Evolutionary conservation across 1,140 invertebrate genomes (phyloP), one percentile per base, ranked within the genome.

Genomic region (Gonioctena quinquepunctata): DNA sequence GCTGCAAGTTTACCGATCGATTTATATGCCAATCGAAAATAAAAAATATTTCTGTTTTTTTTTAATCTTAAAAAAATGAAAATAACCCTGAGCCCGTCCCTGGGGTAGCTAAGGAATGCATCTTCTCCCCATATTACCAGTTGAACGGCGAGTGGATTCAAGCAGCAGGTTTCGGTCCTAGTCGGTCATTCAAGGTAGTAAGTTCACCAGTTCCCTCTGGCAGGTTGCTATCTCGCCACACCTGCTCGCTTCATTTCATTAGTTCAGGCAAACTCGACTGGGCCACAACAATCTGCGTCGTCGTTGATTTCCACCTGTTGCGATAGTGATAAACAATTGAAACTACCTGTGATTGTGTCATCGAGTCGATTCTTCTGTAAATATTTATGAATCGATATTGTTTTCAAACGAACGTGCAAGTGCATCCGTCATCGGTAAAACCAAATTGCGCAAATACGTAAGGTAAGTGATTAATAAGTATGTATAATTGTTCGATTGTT

Each of bases 181-280:
- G 70, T 72, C 70, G 70, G 70, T 72, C 70, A 72, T 72, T 72
- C 70, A 72, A 72, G 70, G 70, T 72, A 72, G 70, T 72, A 72
- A 72, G 70, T 72, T 72, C 70, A 72, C 48, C 68, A 66, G 68
- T 72, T 68, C 65, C 70, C 70, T 63, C 28, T 60, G 66, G 66
- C 66, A 68, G 66, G 66, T 57, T 66, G 16, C 23, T 26, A 42
- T 42, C 33, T 42, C 25, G 26, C 50, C 63, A 33, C 63, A 66
- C 63, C 63, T 66, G 63, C 50, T 13, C 49, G 22, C 3, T 18
- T 21, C n/a, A n/a, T n/a, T 42, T 42, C 33, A 42, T 42, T 57
- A 5, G 54, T 22, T 42, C 28, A 16, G 27, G 33, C 33, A 13
- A 18, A 63, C 18, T 23, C 11, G 18, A 3, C 11, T 25, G 54